Evolutionary conservation across 2,113 vertebrate species (phyloP).

Genomic region (Gymnogyps californianus): DNA sequence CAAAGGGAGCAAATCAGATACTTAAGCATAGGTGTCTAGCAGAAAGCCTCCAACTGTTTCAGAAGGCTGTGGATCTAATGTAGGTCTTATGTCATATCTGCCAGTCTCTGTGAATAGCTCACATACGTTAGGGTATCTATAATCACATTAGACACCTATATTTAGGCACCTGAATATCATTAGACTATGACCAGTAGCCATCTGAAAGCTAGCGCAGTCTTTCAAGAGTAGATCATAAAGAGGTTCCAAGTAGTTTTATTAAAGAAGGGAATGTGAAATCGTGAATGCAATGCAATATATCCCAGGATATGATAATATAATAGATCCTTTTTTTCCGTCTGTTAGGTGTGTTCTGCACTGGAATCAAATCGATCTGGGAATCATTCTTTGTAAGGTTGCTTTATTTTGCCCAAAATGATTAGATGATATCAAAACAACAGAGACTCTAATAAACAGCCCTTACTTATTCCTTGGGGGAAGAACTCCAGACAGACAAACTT

Average conservation of each 20-base stretch:
- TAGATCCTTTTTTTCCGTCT: neutral
- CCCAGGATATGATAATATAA: neutral
- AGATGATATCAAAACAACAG: neutral
- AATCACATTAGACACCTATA: neutral
- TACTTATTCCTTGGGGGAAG: neutral
- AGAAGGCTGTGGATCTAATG: neutral
- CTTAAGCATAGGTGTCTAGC: neutral
- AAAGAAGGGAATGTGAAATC: neutral
- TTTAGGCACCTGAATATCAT: neutral
- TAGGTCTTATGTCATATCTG: neutral
- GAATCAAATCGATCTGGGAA: neutral
- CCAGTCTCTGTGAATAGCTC: neutral
- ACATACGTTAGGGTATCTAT: neutral
- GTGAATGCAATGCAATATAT: neutral
- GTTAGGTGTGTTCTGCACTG: neutral
- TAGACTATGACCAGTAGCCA: neutral
- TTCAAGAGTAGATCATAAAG: neutral
- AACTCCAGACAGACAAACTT: neutral
- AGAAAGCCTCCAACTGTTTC: neutral
- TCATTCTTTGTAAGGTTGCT: neutral
- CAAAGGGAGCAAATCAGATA: neutral
- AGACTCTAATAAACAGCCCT: neutral
- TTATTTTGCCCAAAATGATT: neutral
- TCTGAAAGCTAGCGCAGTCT: neutral
- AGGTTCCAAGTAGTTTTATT: neutral